Conservation (phyloP, 2,888 invertebrate genomes). For the Limulus polyphemus region DNA sequence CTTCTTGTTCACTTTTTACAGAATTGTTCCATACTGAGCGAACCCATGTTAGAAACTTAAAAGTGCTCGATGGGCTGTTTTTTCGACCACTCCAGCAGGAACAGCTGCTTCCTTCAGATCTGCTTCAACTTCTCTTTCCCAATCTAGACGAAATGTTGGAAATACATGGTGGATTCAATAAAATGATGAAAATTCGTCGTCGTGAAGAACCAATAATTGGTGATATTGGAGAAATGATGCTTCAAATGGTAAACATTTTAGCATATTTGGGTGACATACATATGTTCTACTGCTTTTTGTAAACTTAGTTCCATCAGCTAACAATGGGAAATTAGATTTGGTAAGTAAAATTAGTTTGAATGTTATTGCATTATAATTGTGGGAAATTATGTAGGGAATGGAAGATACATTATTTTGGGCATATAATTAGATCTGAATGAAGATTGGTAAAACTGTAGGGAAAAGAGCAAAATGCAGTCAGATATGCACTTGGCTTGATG, state of each 20-base stretch:
- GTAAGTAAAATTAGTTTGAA: too few species aligned
- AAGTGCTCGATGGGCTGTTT: constrained; percentile 71
- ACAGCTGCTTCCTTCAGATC: constrained; percentile 55
- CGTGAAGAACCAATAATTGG: constrained; percentile 55
- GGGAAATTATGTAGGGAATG: too few species aligned
- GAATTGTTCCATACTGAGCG: constrained; percentile 64
- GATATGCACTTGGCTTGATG: too few species aligned
- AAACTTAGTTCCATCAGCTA: too few species aligned
- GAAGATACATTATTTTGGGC: too few species aligned
- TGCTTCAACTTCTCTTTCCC: constrained; percentile 64
- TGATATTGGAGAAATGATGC: constrained; percentile 60
- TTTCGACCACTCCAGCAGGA: constrained; percentile 58
- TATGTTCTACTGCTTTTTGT: too few species aligned
- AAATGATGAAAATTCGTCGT: constrained; percentile 54
- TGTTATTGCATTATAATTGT: too few species aligned
- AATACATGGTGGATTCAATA: constrained; percentile 61
- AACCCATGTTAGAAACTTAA: constrained; percentile 75
- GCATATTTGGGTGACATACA: too few species aligned
- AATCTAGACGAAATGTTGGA: constrained; percentile 68
- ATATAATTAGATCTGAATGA: too few species aligned
- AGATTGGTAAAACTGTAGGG: too few species aligned
- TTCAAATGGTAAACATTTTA: constrained; percentile 48
- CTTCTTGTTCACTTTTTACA: constrained; percentile 29
- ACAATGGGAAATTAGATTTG: too few species aligned
- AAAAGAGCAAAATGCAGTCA: too few species aligned